Conservation (phyloP, 2,797 vertebrate genomes). For the Peromyscus attwateri region DNA sequence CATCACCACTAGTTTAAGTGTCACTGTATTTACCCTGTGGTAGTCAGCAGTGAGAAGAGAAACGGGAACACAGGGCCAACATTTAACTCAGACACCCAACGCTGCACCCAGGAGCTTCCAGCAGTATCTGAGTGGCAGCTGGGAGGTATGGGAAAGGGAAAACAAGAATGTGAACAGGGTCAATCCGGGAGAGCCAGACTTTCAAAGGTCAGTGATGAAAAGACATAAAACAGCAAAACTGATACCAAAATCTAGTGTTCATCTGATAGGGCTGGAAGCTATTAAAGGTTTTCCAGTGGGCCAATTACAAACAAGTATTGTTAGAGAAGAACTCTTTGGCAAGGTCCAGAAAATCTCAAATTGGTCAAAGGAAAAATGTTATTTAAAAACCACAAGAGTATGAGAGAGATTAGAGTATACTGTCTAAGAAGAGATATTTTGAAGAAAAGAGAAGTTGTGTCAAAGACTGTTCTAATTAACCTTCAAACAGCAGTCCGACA, state of each 20-base stretch:
- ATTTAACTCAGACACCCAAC: background rate
- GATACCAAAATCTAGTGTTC: background rate
- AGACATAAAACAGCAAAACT: background rate
- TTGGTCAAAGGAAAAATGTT: constrained; percentile 20
- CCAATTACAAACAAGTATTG: background rate
- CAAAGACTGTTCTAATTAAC: background rate
- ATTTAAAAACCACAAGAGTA: constrained; percentile 33
- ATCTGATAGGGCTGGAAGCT: background rate
- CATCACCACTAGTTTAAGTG: background rate
- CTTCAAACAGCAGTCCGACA: constrained; percentile 38
- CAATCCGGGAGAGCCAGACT: background rate
- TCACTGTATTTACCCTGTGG: background rate
- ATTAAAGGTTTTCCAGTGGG: background rate
- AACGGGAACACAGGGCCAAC: background rate
- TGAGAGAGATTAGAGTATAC: background rate
- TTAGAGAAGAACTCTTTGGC: background rate
- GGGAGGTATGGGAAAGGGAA: background rate
- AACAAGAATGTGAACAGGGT: background rate
- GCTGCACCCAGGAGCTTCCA: background rate
- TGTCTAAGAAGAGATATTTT: background rate
- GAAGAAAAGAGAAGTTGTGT: background rate
- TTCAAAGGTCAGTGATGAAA: constrained; percentile 39
- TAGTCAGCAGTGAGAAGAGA: constrained; percentile 17
- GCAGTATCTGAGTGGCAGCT: background rate
- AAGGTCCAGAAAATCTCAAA: constrained; percentile 33